Base-by-base conservation (phyloP, 2,797 vertebrate genomes). In the Florisuga fusca region DNA sequence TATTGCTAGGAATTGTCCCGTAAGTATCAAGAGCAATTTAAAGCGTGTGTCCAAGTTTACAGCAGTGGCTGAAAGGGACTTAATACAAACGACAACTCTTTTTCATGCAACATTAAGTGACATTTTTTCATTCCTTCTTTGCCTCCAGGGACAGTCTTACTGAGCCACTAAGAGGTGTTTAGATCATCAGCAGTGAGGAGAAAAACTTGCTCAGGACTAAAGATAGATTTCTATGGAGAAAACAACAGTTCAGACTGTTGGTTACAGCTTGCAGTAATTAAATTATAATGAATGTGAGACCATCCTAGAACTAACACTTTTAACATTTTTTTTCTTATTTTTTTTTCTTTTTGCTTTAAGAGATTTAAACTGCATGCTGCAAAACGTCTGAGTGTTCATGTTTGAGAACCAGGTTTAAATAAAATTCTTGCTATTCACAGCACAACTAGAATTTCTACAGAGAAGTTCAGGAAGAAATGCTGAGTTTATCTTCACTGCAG, bases 251-350 rank as follows among this genome's bases (percentile, higher is more conserved):
- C 22, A 33, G n/a, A 9, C 19, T 62, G 11, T 7, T 48, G 41
- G 15, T 33, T 86, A 29, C 23, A 22, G 88, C 31, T 86, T 67
- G 59, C 45, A 57, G 78, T 11, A 66, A 64, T 64, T 8, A 63
- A 71, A 75, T 15, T 4, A 46, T 36, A 50, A 5, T 4, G 15
- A 21, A 78, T 48, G 7, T 53, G 26, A 48, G 31, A 45, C 59
- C n/a, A 10, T 36, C 27, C 33, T 59, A 62, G 34, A 16, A 34
- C 23, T 54, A 25, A 66, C 10, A 27, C 1, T 0, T 0, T 41
- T 41, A 41, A 41, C 38, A 14, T 77, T 73, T 57, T 25, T 51
- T 20, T 63, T 69, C 15, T 68, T 66, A 55, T 77, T 15, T 29
- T 80, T 69, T 57, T n/a, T 27, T 20, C 53, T 69, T 15, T 72